Conservation (phyloP, 2,113 vertebrate genomes). For the Nycticebus coucang region DNA sequence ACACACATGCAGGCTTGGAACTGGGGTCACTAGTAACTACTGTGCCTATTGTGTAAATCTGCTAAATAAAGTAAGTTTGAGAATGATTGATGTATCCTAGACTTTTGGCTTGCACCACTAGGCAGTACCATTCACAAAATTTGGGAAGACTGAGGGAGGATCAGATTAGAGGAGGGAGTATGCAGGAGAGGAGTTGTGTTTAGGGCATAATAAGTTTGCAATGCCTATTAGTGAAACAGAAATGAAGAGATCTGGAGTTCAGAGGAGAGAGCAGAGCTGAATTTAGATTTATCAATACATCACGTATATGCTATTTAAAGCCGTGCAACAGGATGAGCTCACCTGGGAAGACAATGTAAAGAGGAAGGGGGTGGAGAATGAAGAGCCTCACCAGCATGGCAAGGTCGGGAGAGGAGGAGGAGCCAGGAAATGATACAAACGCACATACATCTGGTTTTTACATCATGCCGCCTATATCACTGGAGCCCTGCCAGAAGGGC, state of each 20-base stretch:
- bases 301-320: constrained; percentile 16
- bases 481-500: constrained; percentile 60
- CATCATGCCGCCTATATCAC: constrained; percentile 43
- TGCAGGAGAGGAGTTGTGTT: not conserved
- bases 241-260: not conserved
- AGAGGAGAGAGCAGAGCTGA: not conserved
- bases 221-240: not conserved
- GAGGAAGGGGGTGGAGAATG: constrained; percentile 36
- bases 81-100: not conserved
- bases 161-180: not conserved
- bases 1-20: not conserved
- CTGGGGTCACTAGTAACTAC: not conserved
- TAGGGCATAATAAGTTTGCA: not conserved
- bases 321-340: not conserved
- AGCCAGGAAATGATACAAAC: constrained; percentile 43
- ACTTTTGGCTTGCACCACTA: not conserved
- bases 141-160: not conserved
- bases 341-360: constrained; percentile 43
- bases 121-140: not conserved
- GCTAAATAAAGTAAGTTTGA: not conserved
- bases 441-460: constrained; percentile 57
- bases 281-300: not conserved
- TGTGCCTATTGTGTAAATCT: not conserved
- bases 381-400: not conserved
- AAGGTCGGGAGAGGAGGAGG: not conserved